A percentile compares a stretch with the other conserved stretches of the same genome.
Evolutionary conservation across 2,113 vertebrate genomes (phyloP).

Genomic region (Neodontobutis hainanensis): DNA sequence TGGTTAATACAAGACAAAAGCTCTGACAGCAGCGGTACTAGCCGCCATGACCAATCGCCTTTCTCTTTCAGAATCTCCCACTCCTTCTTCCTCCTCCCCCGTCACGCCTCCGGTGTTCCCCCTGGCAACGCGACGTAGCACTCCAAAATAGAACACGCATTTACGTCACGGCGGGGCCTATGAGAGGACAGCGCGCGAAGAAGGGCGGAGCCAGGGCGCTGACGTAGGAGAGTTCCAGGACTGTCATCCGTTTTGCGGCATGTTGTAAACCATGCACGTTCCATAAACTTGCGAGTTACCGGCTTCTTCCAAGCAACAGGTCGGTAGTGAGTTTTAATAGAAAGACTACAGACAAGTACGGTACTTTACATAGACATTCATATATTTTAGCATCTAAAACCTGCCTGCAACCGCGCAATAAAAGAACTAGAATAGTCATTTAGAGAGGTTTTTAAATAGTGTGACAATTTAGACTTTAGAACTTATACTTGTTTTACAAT

Average conservation of each 20-base stretch:
- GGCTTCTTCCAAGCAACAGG: background rate
- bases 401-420: background rate
- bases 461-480: too few species aligned
- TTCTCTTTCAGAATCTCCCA: conserved; percentile 23
- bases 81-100: conserved; percentile 59
- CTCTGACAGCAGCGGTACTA: conserved; percentile 23
- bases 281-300: conserved; percentile 18
- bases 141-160: conserved; percentile 93
- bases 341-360: background rate
- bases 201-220: conserved; percentile 70
- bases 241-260: conserved; percentile 82
- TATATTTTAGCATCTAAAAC: background rate
- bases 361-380: background rate
- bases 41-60: conserved; percentile 73
- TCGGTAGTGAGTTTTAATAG: background rate
- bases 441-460: too few species aligned
- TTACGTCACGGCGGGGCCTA: conserved; percentile 83
- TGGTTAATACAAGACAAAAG: conserved; percentile 35
- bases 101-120: conserved; percentile 81
- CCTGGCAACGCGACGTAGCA: conserved; percentile 89
- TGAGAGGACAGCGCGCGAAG: conserved; percentile 57
- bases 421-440: background rate
- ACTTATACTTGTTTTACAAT: background rate
- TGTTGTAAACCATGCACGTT: conserved; percentile 70
- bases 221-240: conserved; percentile 83